phyloP scores from a whole-genome alignment of 2,113 vertebrate species.

The Oceanodroma tethys region DNA sequence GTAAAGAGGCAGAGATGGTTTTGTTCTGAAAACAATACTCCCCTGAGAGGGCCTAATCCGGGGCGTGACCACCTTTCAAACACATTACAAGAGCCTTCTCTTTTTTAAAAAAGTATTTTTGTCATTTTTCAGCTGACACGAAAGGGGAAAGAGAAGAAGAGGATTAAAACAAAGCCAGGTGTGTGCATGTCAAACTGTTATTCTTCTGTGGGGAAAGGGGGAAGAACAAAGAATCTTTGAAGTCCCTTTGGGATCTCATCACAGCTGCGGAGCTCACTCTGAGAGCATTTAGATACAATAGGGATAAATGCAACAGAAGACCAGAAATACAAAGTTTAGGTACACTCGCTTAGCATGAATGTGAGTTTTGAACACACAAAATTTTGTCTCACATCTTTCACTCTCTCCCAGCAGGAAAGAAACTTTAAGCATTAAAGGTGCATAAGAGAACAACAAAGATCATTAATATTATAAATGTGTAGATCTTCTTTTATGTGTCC shows the following conservation, averaged over 20 bases:
- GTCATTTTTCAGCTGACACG: neutral
- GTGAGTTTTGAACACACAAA: neutral
- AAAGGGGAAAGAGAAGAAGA: neutral
- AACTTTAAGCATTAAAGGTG: neutral
- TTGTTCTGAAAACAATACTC: neutral
- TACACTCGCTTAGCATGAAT: fast-evolving
- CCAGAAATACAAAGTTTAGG: neutral
- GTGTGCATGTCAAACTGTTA: neutral
- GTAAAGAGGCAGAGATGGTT: neutral
- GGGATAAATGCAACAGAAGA: neutral
- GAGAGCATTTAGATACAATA: neutral
- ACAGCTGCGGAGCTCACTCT: neutral
- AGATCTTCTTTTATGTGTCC: neutral
- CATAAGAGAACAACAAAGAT: neutral
- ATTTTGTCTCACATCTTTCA: neutral
- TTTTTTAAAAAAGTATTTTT: neutral
- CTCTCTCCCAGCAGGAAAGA: neutral
- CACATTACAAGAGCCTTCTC: neutral
- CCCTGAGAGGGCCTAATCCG: neutral
- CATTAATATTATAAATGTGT: neutral
- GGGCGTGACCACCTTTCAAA: neutral
- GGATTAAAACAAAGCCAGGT: neutral
- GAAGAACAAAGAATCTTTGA: neutral
- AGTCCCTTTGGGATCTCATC: neutral
- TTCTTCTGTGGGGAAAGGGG: neutral